A percentile compares a stretch with the other conserved stretches of the same genome.
Conservation (phyloP, 2,113 vertebrate genomes). For the Alosa alosa region DNA sequence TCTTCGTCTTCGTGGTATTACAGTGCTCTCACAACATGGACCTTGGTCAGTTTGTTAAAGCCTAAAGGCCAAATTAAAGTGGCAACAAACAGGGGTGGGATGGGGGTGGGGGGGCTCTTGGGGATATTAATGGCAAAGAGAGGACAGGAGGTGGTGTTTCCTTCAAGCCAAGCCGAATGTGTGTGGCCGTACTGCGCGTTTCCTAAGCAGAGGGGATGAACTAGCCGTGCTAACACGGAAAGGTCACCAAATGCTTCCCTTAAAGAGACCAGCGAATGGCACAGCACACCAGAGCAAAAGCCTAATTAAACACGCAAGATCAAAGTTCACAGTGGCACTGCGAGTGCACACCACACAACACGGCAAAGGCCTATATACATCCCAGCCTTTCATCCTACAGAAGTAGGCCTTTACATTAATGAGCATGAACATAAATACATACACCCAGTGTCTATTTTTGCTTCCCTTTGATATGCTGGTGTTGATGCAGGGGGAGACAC, state of each 20-base stretch:
- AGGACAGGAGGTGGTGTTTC: not conserved
- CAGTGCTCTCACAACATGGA: not conserved
- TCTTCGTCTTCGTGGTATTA: not conserved
- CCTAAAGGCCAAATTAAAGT: not conserved
- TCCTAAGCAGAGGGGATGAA: constrained; percentile 64
- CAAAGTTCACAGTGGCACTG: not conserved
- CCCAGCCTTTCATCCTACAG: not conserved
- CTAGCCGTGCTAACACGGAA: constrained; percentile 68
- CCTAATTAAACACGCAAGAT: constrained; percentile 33
- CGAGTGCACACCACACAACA: not conserved
- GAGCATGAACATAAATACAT: not conserved
- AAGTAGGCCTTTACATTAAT: not conserved
- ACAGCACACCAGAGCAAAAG: constrained; percentile 40
- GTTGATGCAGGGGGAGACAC: not conserved
- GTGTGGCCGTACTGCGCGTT: not conserved
- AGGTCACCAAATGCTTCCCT: constrained; percentile 78
- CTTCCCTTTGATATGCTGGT: not conserved
- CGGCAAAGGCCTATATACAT: not conserved
- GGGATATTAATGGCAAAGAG: not conserved
- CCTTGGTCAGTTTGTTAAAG: not conserved
- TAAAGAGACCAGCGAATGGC: constrained; percentile 61
- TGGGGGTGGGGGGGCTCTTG: not conserved
- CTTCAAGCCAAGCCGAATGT: not conserved
- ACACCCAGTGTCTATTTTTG: not conserved
- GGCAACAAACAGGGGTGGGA: not conserved